Percentiles rank a stretch among this genome's conserved stretches.
These are phyloP conservation scores for Euthynnus affinis DNA, from an alignment of 2,797 vertebrate species.

Conservation along the genomic window DNA sequence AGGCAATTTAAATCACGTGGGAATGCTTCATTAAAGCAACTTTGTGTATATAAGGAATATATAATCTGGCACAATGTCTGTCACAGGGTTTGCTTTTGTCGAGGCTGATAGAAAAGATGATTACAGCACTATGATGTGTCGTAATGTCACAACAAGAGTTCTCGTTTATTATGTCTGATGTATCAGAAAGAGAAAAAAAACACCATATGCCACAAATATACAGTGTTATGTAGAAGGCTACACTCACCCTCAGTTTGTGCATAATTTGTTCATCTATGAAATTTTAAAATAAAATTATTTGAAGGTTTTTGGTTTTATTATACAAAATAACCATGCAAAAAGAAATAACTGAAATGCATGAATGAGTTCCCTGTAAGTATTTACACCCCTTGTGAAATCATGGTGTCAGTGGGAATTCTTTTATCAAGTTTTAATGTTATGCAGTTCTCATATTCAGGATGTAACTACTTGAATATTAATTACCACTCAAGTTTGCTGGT, in stretches of 20 bases:
- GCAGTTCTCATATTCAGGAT: constrained; percentile 32
- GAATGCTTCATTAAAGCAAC: constrained; percentile 52
- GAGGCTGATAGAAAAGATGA: constrained; percentile 25
- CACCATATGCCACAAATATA: constrained; percentile 18
- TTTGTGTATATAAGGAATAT: constrained; percentile 41
- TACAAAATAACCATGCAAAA: not conserved
- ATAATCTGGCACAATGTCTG: constrained; percentile 36
- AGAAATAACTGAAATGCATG: not conserved
- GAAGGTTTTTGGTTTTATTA: not conserved
- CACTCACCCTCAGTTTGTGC: not conserved
- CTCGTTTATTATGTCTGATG: constrained; percentile 20
- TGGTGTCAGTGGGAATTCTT: constrained; percentile 7
- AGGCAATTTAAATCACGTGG: constrained; percentile 44
- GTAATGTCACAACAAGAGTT: constrained; percentile 21
- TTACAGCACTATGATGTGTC: not conserved
- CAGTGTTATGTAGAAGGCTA: constrained; percentile 3
- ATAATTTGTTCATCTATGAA: not conserved
- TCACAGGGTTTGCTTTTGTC: constrained; percentile 31
- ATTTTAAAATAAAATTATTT: not conserved
- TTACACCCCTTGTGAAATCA: constrained; percentile 18
- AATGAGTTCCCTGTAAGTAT: not conserved
- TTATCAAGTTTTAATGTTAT: constrained; percentile 26
- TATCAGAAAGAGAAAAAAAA: constrained; percentile 1
- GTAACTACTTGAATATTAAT: constrained; percentile 51
- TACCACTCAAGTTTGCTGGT: constrained; percentile 25